Base-by-base conservation (phyloP, 37 sponge, comb jelly and placozoan species). In the Spongilla lacustris region DNA sequence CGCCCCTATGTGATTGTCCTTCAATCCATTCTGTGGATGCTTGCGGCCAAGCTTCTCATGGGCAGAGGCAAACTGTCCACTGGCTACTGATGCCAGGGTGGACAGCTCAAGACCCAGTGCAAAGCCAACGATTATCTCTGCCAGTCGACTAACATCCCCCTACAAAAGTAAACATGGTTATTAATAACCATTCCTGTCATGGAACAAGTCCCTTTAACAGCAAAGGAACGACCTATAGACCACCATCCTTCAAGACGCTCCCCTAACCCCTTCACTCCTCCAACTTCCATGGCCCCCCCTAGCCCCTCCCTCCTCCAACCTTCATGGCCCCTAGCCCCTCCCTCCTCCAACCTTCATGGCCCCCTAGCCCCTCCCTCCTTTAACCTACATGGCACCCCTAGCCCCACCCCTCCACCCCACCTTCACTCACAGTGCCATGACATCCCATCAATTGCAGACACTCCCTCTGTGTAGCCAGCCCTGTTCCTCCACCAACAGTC, bases 31-130 rank as follows among this genome's bases (percentile, higher is more conserved):
- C 14, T 84, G 77, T 10, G 91, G 91, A 11, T 83, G 78, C 73
- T 94, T 94, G 3, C 92, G 82, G 34, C 95, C 95, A 3, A 94
- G 89, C 49, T 86, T 85, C 67, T 94, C 92, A 73, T 94, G 95
- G 26, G 92, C 83, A 26, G 86, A 23, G 10, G 92, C 95, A 94
- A 94, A 94, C 68, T 91, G 88, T 25, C 95, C 95, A 85, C 89
- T 88, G 32, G 83, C 86, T 6, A 94, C 24, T 26, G 95, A 86
- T n/a, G 92, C 85, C 50, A 91, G 11, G 0, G 84, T 74, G 30
- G 95, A 94, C 33, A 94, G 30, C 21, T 94, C 95, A 2, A 94
- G 83, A 6, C 88, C 89, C 34, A 94, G 83, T 29, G 83, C 66
- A 78, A 84, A 87, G 2, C 86, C 95, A 33, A 84, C 95, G 71